These are phyloP conservation scores for Eupsilia transversa DNA, from an alignment of 2,888 invertebrate species.

Conservation along the genomic window DNA sequence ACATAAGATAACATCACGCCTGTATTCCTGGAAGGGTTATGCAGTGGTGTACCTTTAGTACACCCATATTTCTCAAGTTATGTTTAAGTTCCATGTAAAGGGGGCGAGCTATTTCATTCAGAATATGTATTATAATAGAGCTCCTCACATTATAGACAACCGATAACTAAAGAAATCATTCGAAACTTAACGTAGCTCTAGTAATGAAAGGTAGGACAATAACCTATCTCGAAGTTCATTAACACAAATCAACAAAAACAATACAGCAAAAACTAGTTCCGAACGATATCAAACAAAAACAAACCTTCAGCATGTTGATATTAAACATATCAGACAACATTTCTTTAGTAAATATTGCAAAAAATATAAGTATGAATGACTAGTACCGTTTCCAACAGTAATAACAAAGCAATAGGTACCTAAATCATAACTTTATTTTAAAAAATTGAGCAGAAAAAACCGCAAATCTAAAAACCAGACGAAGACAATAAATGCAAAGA, in stretches of 20 bases:
- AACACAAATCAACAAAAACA: slow-evolving; percentile 50
- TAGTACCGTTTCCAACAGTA: slow-evolving; percentile 28
- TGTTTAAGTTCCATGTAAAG: too few species aligned
- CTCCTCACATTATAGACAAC: background rate
- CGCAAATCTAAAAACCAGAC: too few species aligned
- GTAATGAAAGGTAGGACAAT: slow-evolving; percentile 24
- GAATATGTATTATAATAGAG: too few species aligned
- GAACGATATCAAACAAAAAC: slow-evolving; percentile 53
- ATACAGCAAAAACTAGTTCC: slow-evolving; percentile 40
- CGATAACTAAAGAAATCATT: background rate
- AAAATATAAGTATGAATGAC: slow-evolving; percentile 33
- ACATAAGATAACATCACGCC: too few species aligned
- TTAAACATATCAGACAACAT: slow-evolving; percentile 45
- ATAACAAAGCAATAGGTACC: too few species aligned
- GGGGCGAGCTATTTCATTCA: too few species aligned
- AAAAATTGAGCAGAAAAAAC: too few species aligned
- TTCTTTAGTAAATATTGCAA: slow-evolving; percentile 49
- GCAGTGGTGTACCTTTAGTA: too few species aligned
- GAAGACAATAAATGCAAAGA: too few species aligned
- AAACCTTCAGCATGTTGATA: slow-evolving; percentile 36
- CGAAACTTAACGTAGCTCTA: background rate
- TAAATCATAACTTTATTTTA: too few species aligned
- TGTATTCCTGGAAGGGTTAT: too few species aligned
- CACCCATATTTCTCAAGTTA: too few species aligned
- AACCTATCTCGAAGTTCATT: slow-evolving; percentile 49